Percentiles rank a stretch among this genome's conserved stretches.
These are phyloP conservation scores for Amiota communis DNA, from an alignment of 2,888 invertebrate genomes.

Conservation along the genomic window DNA sequence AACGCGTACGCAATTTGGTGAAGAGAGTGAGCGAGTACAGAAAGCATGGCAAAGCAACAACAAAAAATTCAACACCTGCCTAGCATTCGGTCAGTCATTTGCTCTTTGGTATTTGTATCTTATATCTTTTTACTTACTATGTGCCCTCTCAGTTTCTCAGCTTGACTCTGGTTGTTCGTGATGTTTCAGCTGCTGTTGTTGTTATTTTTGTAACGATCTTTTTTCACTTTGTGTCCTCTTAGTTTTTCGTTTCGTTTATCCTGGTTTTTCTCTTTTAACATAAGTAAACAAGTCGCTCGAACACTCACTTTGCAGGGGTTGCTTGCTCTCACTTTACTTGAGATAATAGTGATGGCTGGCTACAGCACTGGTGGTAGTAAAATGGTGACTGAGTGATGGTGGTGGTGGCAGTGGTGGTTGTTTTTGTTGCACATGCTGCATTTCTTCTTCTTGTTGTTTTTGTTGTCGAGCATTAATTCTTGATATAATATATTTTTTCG, in stretches of 20 bases:
- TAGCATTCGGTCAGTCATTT: conserved; percentile 41
- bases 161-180: conserved; percentile 22
- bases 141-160: conserved; percentile 32
- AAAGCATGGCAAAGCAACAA: conserved; percentile 24
- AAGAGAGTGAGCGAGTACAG: conserved; percentile 32
- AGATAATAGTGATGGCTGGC: conserved; percentile 29
- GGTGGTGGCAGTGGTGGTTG: conserved; percentile 42
- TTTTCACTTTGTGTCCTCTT: conserved; percentile 32
- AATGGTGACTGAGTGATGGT: conserved; percentile 37
- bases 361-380: conserved; percentile 30
- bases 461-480: conserved; percentile 49
- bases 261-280: conserved; percentile 55
- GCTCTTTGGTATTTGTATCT: neutral
- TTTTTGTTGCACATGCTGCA: conserved; percentile 59
- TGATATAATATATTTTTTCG: conserved; percentile 50
- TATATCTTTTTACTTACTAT: conserved; percentile 19
- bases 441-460: conserved; percentile 42
- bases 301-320: conserved; percentile 55
- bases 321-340: conserved; percentile 32
- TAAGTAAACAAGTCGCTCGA: conserved; percentile 57
- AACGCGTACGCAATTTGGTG: conserved; percentile 53
- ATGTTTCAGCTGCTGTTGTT: conserved; percentile 20
- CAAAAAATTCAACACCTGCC: conserved; percentile 56
- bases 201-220: conserved; percentile 22
- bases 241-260: conserved; percentile 38